Evolutionary conservation across 2,113 vertebrate species (phyloP).

Genomic region (Dasyprocta punctata): DNA sequence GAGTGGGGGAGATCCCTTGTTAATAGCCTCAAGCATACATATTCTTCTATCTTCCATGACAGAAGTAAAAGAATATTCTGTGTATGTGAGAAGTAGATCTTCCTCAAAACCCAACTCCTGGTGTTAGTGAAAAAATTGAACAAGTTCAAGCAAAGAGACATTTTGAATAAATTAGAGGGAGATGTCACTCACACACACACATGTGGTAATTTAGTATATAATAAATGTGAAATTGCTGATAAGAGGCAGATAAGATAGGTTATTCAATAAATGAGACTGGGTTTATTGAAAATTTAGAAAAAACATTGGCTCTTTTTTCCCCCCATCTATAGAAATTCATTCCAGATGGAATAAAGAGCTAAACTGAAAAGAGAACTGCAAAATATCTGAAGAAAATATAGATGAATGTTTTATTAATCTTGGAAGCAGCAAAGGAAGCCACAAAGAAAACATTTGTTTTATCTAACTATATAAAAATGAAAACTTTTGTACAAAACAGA

Average conservation of each 20-base stretch:
- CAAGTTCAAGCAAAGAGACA: slow-evolving; percentile 3
- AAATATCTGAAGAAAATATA: slow-evolving; percentile 44
- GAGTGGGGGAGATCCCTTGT: neutral
- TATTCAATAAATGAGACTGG: slow-evolving; percentile 19
- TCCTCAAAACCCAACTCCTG: neutral
- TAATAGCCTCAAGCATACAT: neutral
- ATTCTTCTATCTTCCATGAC: neutral
- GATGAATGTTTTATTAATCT: slow-evolving; percentile 51
- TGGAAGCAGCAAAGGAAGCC: slow-evolving; percentile 36
- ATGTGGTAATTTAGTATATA: neutral
- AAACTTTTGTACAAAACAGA: slow-evolving; percentile 19
- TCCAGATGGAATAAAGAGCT: slow-evolving; percentile 49
- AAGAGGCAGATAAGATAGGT: neutral
- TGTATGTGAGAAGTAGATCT: neutral
- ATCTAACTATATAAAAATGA: slow-evolving; percentile 46
- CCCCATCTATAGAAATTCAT: slow-evolving; percentile 5
- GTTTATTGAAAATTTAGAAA: neutral
- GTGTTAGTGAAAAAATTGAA: slow-evolving; percentile 5
- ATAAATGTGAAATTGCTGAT: neutral
- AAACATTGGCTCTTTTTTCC: neutral
- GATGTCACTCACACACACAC: neutral
- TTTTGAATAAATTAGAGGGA: slow-evolving; percentile 39
- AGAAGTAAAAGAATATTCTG: neutral
- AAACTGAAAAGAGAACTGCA: slow-evolving; percentile 36
- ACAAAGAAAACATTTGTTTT: slow-evolving; percentile 39